Conservation (phyloP, 30 jellyfish, hydroid and myxozoan genomes). For the Turritopsis rubra region DNA sequence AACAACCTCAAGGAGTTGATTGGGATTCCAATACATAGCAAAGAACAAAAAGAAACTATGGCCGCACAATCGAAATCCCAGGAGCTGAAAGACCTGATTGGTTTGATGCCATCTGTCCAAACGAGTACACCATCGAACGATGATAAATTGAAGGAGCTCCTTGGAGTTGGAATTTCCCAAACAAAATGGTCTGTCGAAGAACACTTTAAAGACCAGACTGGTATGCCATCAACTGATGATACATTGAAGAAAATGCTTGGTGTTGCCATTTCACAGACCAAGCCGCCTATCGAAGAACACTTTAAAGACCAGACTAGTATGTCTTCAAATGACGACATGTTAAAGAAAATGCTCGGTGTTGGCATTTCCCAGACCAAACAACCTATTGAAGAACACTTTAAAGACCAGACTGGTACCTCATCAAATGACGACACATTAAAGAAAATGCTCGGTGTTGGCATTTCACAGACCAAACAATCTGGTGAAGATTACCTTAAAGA, state of each 20-base stretch:
- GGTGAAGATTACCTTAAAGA: slow-evolving; percentile 4
- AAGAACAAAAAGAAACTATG: background rate
- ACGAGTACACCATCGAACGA: background rate
- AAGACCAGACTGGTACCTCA: background rate
- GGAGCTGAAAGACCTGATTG: background rate
- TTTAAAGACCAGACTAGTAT: background rate
- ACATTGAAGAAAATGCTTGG: background rate
- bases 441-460: background rate
- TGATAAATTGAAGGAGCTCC: slow-evolving; percentile 1
- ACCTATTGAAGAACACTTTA: background rate
- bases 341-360: background rate
- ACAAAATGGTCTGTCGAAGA: background rate
- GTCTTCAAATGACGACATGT: background rate
- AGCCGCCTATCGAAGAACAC: background rate
- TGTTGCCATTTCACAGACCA: background rate
- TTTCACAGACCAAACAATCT: background rate
- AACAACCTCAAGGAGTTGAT: background rate
- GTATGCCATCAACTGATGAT: slow-evolving; percentile 7
- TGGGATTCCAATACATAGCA: background rate
- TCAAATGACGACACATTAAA: background rate
- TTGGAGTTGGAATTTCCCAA: background rate
- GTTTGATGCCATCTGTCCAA: background rate
- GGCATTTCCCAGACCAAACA: background rate
- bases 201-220: background rate
- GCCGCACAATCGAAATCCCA: background rate